Evolutionary conservation across 1,140 invertebrate species (phyloP).

Genomic region (Diuraphis noxia): DNA sequence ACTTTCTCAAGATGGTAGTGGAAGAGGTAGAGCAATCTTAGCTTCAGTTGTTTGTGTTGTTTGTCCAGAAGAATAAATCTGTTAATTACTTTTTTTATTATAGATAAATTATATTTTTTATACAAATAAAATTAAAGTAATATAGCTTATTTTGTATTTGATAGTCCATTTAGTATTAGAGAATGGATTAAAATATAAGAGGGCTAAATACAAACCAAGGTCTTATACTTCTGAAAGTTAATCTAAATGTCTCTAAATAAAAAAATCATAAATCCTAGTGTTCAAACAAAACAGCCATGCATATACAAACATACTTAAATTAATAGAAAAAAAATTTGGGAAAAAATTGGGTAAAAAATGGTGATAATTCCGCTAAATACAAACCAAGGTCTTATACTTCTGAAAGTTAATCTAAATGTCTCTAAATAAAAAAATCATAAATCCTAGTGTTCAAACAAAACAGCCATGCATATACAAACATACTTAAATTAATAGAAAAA

Average conservation of each 20-base stretch:
- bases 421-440: background rate
- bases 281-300: background rate
- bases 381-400: background rate
- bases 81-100: background rate
- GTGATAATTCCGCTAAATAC: too few relatives aligned
- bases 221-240: background rate
- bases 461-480: background rate
- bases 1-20: constrained; percentile 42
- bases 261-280: background rate
- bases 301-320: too few relatives aligned
- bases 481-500: too few relatives aligned
- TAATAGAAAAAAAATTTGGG: too few relatives aligned
- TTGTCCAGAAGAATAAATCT: background rate
- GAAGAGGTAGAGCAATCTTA: constrained; percentile 30
- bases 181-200: background rate
- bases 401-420: background rate
- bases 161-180: background rate
- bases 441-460: background rate
- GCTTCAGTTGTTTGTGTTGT: constrained; percentile 27
- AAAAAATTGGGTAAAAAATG: too few relatives aligned
- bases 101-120: too few relatives aligned
- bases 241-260: background rate
- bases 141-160: background rate
- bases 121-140: background rate
- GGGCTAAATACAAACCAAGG: background rate